Conservation (phyloP, 2,797 vertebrate genomes). For the Pelobates cultripes region DNA sequence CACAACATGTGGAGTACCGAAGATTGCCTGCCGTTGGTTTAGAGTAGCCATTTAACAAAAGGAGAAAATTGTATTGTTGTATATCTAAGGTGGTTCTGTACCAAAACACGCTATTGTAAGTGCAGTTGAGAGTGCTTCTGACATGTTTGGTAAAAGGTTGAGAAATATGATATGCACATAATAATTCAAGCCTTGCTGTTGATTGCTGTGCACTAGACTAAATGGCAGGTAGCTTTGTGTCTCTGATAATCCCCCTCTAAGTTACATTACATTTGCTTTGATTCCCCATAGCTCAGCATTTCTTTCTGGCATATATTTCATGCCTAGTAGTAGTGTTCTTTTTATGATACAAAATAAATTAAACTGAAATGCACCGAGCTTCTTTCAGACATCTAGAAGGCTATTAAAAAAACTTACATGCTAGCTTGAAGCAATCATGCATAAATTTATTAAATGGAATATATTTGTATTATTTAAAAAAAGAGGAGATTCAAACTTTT, state of each 20-base stretch:
- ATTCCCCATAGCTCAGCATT: slow-evolving; percentile 51
- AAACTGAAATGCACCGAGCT: slow-evolving; percentile 33
- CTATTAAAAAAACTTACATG: background rate
- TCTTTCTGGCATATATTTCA: slow-evolving; percentile 37
- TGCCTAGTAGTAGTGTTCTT: slow-evolving; percentile 42
- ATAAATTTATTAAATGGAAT: background rate
- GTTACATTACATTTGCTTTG: slow-evolving; percentile 41
- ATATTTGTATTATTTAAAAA: background rate
- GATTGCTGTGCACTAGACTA: slow-evolving; percentile 32
- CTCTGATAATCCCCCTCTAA: slow-evolving; percentile 44
- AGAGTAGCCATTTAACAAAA: too few relatives aligned
- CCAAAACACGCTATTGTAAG: background rate
- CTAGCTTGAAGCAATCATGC: background rate
- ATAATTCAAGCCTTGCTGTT: slow-evolving; percentile 43
- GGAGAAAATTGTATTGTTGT: too few relatives aligned
- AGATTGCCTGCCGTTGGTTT: too few relatives aligned
- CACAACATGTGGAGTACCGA: too few relatives aligned
- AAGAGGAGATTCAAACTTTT: too few relatives aligned
- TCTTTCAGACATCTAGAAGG: slow-evolving; percentile 37
- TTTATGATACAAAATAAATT: slow-evolving; percentile 48
- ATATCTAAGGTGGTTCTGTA: too few relatives aligned
- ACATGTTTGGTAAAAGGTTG: background rate
- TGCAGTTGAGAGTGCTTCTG: background rate
- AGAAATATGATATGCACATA: slow-evolving; percentile 44
- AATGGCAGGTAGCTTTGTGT: slow-evolving; percentile 39